Base-by-base conservation (phyloP, 2,797 vertebrate genomes). In the Naso thynnoides region DNA sequence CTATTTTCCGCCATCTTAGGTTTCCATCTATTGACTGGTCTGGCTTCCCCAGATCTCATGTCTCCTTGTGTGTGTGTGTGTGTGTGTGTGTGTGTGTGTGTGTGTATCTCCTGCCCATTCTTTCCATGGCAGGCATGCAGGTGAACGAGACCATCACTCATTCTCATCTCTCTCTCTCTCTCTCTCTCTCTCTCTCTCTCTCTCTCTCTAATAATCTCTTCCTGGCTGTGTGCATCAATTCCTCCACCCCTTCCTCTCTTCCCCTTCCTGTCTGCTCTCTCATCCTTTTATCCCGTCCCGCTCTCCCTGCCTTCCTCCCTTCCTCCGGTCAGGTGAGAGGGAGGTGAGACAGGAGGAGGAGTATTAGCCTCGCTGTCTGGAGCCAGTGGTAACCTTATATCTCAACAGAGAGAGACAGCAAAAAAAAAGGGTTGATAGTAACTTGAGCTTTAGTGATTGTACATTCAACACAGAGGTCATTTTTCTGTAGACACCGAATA, bases 301-400 rank as follows among this genome's bases (percentile, higher is more conserved):
- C 67, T 55, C 72, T 76, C 53, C 59, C 38, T 75, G 52, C 47
- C 58, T 70, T 50, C 54, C 27, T 70, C 52, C 24, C 65, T 58
- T 72, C 56, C 58, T 72, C 62, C 27, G 42, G 79, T 87, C 88
- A 91, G 88, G 87, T 88, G 76, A 84, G 75, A 68, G 59, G 50
- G 81, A 82, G 69, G 71, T 73, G 72, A 68, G 61, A 49, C 16
- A 31, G 50, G 49, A 29, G 85, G 47, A 48, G 41, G 68, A 66
- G 33, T 82, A 80, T 91, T 76, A 82, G 86, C 71, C 85, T 83
- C 62, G 23, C 79, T 91, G 92, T 94, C 93, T 94, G 94, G 92
- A 93, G 93, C 92, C 93, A 89, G 82, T 11, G 66, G 93, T 88
- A 94, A 95, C 89, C 77, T 81, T 91, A 94, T 88, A 92, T 82